These are phyloP conservation scores for Todiramphus chloris DNA, from an alignment of 2,113 vertebrate genomes.

Conservation along the genomic window DNA sequence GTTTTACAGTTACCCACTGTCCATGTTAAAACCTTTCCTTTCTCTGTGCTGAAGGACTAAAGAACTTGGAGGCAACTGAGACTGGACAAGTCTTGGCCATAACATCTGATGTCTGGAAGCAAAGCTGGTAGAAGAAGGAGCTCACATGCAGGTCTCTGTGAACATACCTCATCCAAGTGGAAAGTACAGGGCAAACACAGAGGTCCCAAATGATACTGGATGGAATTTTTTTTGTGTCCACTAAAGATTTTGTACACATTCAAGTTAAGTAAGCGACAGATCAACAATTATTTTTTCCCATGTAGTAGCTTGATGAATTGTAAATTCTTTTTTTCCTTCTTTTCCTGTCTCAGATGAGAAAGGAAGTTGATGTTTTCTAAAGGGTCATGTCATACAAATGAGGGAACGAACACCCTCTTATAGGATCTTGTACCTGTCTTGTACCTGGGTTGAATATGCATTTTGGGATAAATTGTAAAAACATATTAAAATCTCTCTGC, in stretches of 20 bases:
- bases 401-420: not conserved
- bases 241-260: not conserved
- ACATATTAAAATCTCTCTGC: not conserved
- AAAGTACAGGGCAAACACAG: not conserved
- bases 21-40: not conserved
- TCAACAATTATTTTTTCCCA: rapidly evolving
- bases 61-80: not conserved
- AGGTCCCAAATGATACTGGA: not conserved
- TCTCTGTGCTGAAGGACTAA: not conserved
- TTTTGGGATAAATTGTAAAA: not conserved
- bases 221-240: not conserved
- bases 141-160: not conserved
- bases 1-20: not conserved
- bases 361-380: not conserved
- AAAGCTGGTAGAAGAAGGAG: not conserved
- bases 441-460: not conserved
- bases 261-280: not conserved
- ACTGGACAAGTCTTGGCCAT: not conserved
- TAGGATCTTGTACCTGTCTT: not conserved
- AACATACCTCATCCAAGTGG: not conserved
- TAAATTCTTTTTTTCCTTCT: not conserved
- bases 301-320: not conserved
- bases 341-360: not conserved
- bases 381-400: not conserved
- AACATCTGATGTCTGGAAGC: not conserved